Base-by-base conservation (phyloP, 2,888 invertebrate genomes). In the Hypena proboscidalis region DNA sequence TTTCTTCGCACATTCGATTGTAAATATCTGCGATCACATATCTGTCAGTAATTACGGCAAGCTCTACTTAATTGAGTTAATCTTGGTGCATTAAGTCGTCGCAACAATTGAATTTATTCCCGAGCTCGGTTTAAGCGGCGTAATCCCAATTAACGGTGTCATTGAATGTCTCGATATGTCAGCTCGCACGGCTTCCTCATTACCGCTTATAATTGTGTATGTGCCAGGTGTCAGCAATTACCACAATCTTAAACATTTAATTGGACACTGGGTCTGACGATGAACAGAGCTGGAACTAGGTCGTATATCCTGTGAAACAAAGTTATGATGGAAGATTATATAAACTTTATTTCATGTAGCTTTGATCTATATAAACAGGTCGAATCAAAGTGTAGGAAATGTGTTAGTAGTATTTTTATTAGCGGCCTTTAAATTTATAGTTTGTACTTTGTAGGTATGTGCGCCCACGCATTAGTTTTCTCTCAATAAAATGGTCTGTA, bases 311-410 rank as follows among this genome's bases (percentile, higher is more conserved):
- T 64, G 52, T 60, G 69, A 75, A 77, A 73, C 62, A 62, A 55
- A 76, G 67, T 70, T 77, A 73, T 76, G 80, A 81, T 75, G 69
- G 71, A 60, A 76, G 72, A 83, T 86, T 83, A 84, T 78, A 82
- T 85, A 81, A 85, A 84, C 77, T 83, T 84, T 83, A 84, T 85
- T 77, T 77, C 74, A 72, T 71, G 63, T 61, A 49, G 71, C 89
- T 90, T 90, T 90, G 90, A 90, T 90, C 88, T 87, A 77, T 77
- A 80, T 84, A 85, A 86, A 88, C 86, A 81, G 83, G 78, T 83
- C 79, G 78, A 87, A 84, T 86, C 85, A 89, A 88, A 89, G 86
- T 81, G 83, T 87, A 83, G 83, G 86, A 88, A 86, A 86, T 80
- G 85, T 87, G 83, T 87, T 85, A 80, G 82, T 82, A 82, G 81